Base-by-base conservation (phyloP, 2,888 invertebrate genomes). In the Apodemia mormo region DNA sequence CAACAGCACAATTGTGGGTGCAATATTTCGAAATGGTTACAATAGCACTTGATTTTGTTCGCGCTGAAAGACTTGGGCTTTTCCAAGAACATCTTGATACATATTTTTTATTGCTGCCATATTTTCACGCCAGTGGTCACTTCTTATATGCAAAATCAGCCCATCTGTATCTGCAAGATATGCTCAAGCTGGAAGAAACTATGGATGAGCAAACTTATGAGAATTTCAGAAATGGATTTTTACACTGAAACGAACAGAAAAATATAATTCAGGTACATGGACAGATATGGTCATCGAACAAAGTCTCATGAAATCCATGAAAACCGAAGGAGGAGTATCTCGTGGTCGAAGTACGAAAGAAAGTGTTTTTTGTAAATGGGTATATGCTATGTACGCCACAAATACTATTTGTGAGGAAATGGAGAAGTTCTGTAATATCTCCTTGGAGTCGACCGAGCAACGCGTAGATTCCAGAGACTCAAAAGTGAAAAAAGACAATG, bases 11-110 rank as follows among this genome's bases (percentile, higher is more conserved):
- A 78, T 70, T 83, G 77, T 54, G 81, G 82, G 73, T 79, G 1
- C 81, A 84, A 75, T 85, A 82, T 78, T 82, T 82, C 78, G 40
- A 70, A 61, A 81, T 84, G 82, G 79, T 83, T 67, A 73, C 80
- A 68, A 76, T 85, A 72, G 79, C 78, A 8, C 61, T 65, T 29
- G 78, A 77, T 70, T 74, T 72, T 37, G 52, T 72, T 58, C 65
- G 71, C 37, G 74, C 74, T 64, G 74, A 77, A 75, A 52, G n/a
- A 52, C 52, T 52, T 2, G 52, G 52, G 0, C 52, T 52, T 52
- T 49, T 49, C 4, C 0, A 49, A 49, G 49, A 14, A 49, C 49
- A 49, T n/a, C 12, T 52, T 2, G 14, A 52, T 52, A n/a, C 7
- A 6, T 6, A n/a, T n/a, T n/a, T n/a, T 0, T n/a, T n/a, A 81